A percentile compares a stretch with the other conserved stretches of the same genome.
These are phyloP conservation scores for Pocillopora grandis DNA, from an alignment of 92 coral and sea anemone species.

Conservation along the genomic window DNA sequence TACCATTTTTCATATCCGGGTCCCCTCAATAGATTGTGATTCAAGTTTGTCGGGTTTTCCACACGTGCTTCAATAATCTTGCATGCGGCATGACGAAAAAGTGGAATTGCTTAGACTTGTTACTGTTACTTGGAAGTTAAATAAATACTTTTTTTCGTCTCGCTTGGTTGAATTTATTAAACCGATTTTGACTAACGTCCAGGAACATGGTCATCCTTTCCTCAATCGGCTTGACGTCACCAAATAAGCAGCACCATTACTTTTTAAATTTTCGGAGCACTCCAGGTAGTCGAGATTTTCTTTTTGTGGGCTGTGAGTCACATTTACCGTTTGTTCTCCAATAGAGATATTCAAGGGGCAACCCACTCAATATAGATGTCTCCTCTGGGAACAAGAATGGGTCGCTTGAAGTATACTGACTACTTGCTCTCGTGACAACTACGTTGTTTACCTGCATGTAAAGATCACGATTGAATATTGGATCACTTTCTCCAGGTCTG, in stretches of 20 bases:
- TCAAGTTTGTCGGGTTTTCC: too few species aligned
- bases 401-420: slow-evolving; percentile 21
- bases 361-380: neutral
- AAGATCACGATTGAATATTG: slow-evolving; percentile 26
- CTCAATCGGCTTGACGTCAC: neutral
- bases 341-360: slow-evolving; percentile 11
- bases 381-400: slow-evolving; percentile 30
- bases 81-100: neutral
- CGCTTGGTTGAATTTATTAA: neutral
- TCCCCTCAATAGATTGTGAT: too few species aligned
- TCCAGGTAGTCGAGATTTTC: neutral
- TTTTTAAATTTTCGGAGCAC: slow-evolving; percentile 5
- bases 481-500: neutral
- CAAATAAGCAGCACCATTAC: neutral
- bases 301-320: neutral
- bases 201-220: neutral
- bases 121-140: neutral
- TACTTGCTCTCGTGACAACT: slow-evolving; percentile 13
- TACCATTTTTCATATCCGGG: too few species aligned
- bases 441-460: slow-evolving; percentile 30
- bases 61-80: too few species aligned
- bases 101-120: neutral
- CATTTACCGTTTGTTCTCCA: neutral
- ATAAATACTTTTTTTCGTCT: neutral
- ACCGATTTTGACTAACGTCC: too few species aligned